Percentiles rank a stretch among this genome's conserved stretches.
phyloP scores from a whole-genome alignment of 2,113 vertebrate genomes.

The Pseudopodoces humilis region DNA sequence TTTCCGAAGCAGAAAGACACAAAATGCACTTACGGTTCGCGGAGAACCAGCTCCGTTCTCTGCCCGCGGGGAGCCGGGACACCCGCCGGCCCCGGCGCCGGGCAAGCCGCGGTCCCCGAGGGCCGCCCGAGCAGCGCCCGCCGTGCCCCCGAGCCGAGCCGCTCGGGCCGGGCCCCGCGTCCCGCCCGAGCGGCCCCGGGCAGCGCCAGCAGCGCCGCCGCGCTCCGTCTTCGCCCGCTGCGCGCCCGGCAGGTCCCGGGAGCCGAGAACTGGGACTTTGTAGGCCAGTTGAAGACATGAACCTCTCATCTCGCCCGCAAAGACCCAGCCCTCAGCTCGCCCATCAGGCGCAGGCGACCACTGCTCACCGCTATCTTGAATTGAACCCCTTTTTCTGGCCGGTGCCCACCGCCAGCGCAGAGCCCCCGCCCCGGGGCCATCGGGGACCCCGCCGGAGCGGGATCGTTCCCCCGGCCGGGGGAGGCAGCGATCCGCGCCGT shows the following conservation, averaged over 20 bases:
- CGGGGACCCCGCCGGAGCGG: background rate
- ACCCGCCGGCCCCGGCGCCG: background rate
- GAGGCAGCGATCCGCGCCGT: background rate
- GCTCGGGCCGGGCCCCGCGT: background rate
- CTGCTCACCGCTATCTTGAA: background rate
- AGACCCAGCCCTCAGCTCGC: conserved; percentile 92
- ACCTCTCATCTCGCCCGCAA: conserved; percentile 98
- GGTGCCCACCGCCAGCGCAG: background rate
- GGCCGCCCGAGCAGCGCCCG: background rate
- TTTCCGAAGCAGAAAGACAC: background rate
- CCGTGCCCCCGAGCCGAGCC: background rate
- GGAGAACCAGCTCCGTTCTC: background rate
- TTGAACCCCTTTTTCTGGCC: background rate
- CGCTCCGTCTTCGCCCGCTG: conserved; percentile 20
- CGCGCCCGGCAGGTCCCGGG: conserved; percentile 65
- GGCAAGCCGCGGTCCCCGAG: background rate
- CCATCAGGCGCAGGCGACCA: background rate
- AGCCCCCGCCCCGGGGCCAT: background rate
- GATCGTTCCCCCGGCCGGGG: background rate
- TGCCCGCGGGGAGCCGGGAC: background rate
- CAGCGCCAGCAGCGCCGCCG: background rate
- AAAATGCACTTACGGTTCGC: background rate
- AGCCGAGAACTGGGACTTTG: conserved; percentile 98
- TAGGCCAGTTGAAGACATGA: conserved; percentile 93
- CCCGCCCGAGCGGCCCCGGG: background rate